phyloP scores from a whole-genome alignment of 2,888 invertebrate genomes.

The Trichopria drosophilae region DNA sequence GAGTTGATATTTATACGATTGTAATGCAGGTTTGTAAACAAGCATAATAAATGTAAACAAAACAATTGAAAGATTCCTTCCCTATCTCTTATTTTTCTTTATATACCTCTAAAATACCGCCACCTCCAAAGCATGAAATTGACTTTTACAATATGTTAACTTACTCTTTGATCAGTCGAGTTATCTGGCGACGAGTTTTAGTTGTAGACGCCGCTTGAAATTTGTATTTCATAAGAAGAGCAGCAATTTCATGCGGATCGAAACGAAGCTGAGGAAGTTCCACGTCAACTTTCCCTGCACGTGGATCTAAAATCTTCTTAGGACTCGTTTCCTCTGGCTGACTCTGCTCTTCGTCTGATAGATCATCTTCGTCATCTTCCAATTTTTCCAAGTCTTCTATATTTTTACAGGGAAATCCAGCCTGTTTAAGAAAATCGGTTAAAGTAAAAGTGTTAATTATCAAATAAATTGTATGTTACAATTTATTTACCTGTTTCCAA shows the following conservation, averaged over 20 bases:
- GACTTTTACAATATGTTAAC: too few species aligned
- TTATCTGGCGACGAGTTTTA: constrained; percentile 64
- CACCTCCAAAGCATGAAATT: too few species aligned
- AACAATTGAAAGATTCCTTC: too few species aligned
- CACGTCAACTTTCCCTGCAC: constrained; percentile 80
- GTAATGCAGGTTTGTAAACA: too few species aligned
- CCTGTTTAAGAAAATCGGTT: constrained; percentile 54
- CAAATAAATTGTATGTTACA: constrained; percentile 1
- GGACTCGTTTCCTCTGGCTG: constrained; percentile 53
- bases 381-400: constrained; percentile 69
- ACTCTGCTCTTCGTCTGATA: constrained; percentile 34
- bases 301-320: constrained; percentile 67
- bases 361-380: constrained; percentile 33
- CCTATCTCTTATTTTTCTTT: too few species aligned
- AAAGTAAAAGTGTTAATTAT: background rate
- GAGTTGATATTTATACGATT: too few species aligned
- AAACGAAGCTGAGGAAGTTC: constrained; percentile 71
- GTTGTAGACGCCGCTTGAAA: constrained; percentile 61
- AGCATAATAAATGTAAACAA: too few species aligned
- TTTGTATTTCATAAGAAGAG: constrained; percentile 61
- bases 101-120: too few species aligned
- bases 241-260: constrained; percentile 63
- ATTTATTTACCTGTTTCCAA: constrained; percentile 66
- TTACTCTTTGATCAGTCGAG: constrained; percentile 61
- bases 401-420: constrained; percentile 72